phyloP scores from a whole-genome alignment of 2,888 invertebrate species.

The Drosophila borborema region DNA sequence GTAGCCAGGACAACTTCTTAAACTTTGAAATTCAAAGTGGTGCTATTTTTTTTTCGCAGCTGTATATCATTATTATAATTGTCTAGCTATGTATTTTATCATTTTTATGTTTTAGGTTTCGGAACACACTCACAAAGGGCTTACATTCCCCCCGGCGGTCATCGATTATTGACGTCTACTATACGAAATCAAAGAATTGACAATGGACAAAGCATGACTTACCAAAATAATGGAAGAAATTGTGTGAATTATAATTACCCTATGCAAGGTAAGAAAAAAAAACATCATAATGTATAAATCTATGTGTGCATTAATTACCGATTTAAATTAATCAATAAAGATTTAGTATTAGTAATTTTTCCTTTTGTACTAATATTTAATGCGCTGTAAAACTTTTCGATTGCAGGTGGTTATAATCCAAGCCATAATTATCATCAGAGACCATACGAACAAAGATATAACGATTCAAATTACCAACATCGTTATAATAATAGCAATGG shows the following conservation, averaged over 20 bases:
- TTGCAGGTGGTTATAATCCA: slow-evolving; percentile 41
- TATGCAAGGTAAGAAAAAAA: slow-evolving; percentile 33
- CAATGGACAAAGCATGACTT: slow-evolving; percentile 68
- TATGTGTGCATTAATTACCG: too few relatives aligned
- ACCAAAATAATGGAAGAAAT: slow-evolving; percentile 84
- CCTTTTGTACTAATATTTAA: too few relatives aligned
- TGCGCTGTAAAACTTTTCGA: too few relatives aligned
- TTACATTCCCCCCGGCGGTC: slow-evolving; percentile 89
- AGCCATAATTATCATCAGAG: slow-evolving; percentile 46
- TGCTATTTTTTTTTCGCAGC: too few relatives aligned
- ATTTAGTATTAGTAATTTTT: too few relatives aligned
- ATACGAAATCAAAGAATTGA: slow-evolving; percentile 31
- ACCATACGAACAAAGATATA: slow-evolving; percentile 37
- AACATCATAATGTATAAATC: too few relatives aligned
- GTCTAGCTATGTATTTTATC: not conserved
- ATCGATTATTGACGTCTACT: slow-evolving; percentile 88
- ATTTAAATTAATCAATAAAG: too few relatives aligned
- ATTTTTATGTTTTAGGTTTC: slow-evolving; percentile 86
- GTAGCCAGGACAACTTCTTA: too few relatives aligned
- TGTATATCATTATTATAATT: too few relatives aligned
- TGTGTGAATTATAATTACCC: slow-evolving; percentile 45
- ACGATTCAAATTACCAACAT: slow-evolving; percentile 39
- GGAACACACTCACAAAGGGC: slow-evolving; percentile 88
- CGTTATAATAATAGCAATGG: slow-evolving; percentile 31
- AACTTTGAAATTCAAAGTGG: too few relatives aligned